A percentile compares a stretch with the other conserved stretches of the same genome.
Evolutionary conservation across 1,140 invertebrate species (phyloP).

Genomic region (Leucophenga varia): DNA sequence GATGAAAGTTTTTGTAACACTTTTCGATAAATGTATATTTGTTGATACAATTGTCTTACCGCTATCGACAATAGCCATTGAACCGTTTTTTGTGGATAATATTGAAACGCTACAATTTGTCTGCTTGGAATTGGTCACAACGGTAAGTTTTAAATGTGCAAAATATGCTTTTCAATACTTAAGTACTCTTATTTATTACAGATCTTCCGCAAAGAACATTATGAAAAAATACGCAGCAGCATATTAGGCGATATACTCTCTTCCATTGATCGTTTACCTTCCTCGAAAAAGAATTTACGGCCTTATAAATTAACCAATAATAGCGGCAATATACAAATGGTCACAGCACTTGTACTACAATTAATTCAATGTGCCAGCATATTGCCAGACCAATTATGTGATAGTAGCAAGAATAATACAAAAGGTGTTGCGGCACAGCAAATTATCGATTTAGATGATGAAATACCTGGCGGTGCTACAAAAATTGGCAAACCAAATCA

Average conservation of each 20-base stretch:
- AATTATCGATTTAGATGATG: slow-evolving; percentile 22
- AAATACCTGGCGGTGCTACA: slow-evolving; percentile 20
- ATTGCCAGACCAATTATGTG: slow-evolving; percentile 71
- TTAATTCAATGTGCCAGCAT: slow-evolving; percentile 95
- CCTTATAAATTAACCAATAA: slow-evolving; percentile 84
- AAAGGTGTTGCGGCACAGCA: slow-evolving; percentile 52
- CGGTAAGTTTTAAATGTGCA: no score
- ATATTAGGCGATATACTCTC: slow-evolving; percentile 95
- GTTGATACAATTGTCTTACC: slow-evolving; percentile 90
- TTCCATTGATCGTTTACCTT: slow-evolving; percentile 95
- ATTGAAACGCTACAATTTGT: slow-evolving; percentile 95
- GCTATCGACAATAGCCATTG: slow-evolving; percentile 89
- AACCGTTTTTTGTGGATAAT: slow-evolving; percentile 98
- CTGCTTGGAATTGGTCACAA: slow-evolving; percentile 91
- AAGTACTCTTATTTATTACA: no score
- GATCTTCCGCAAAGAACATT: slow-evolving; percentile 85
- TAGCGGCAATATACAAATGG: slow-evolving; percentile 88
- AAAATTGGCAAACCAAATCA: slow-evolving; percentile 58
- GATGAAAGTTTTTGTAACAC: slow-evolving; percentile 83
- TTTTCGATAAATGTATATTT: slow-evolving; percentile 86
- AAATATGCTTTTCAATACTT: no score
- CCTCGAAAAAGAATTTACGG: slow-evolving; percentile 90
- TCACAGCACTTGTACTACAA: slow-evolving; percentile 96
- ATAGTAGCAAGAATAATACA: slow-evolving; percentile 44
- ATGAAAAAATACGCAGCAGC: slow-evolving; percentile 91